Evolutionary conservation across 2,113 vertebrate species (phyloP).

Genomic region (Siniperca knerii): DNA sequence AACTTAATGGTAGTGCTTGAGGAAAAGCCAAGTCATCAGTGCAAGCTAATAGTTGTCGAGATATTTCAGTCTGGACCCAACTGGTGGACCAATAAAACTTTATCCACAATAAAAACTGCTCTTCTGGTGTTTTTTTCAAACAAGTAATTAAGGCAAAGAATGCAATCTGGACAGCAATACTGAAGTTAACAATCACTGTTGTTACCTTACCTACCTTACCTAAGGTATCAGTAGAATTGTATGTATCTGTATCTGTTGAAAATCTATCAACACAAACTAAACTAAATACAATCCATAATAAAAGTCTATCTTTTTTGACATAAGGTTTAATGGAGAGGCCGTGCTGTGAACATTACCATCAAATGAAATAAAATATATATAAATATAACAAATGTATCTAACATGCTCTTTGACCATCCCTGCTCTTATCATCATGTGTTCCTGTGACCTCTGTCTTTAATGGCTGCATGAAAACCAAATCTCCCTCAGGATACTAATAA

Average conservation of each 20-base stretch:
- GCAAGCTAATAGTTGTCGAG: too few relatives aligned
- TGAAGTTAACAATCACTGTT: too few relatives aligned
- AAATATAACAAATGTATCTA: neutral
- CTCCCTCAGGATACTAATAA: neutral
- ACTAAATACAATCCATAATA: too few relatives aligned
- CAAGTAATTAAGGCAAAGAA: neutral
- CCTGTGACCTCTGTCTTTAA: neutral
- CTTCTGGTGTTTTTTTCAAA: neutral
- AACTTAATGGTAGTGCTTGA: too few relatives aligned
- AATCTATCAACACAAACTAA: neutral
- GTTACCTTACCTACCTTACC: neutral
- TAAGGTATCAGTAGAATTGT: neutral
- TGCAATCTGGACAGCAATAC: neutral
- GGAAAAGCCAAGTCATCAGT: too few relatives aligned
- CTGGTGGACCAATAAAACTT: neutral
- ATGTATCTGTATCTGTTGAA: neutral
- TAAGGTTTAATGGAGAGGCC: too few relatives aligned
- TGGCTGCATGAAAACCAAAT: constrained; percentile 13
- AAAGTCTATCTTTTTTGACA: neutral
- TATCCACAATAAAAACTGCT: neutral
- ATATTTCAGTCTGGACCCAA: too few relatives aligned
- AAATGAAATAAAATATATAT: neutral
- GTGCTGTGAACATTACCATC: neutral
- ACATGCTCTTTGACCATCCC: neutral
- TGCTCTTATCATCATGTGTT: neutral